phyloP scores from a whole-genome alignment of 2,797 vertebrate genomes.

The Falco rusticolus region DNA sequence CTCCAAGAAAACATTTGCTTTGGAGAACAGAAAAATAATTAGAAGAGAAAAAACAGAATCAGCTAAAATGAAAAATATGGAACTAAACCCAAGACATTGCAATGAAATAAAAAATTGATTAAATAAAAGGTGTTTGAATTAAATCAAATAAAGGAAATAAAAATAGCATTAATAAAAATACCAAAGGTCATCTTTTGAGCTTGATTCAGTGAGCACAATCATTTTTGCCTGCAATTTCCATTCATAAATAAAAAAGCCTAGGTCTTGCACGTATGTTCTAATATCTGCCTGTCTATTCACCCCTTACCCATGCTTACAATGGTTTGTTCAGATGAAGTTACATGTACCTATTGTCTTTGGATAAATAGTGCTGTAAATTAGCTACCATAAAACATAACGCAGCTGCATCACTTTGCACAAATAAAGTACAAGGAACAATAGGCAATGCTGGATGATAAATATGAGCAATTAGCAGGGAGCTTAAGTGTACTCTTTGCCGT shows the following conservation, averaged over 20 bases:
- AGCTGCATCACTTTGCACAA: not conserved
- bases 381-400: not conserved
- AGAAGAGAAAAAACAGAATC: not conserved
- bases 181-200: not conserved
- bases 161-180: not conserved
- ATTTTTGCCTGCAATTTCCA: not conserved
- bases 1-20: constrained; percentile 27
- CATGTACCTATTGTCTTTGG: not conserved
- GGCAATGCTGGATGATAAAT: not conserved
- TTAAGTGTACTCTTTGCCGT: not conserved
- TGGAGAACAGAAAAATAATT: constrained; percentile 36
- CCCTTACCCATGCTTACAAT: not conserved
- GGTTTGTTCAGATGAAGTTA: not conserved
- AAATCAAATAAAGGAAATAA: not conserved
- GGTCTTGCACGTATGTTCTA: not conserved
- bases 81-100: not conserved
- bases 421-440: not conserved
- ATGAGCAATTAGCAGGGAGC: not conserved
- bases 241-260: not conserved
- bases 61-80: not conserved
- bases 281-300: not conserved
- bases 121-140: not conserved
- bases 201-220: not conserved
- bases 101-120: not conserved
- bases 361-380: not conserved